Evolutionary conservation across 1,140 invertebrate species (phyloP).

Genomic region (Leptinotarsa defecta): DNA sequence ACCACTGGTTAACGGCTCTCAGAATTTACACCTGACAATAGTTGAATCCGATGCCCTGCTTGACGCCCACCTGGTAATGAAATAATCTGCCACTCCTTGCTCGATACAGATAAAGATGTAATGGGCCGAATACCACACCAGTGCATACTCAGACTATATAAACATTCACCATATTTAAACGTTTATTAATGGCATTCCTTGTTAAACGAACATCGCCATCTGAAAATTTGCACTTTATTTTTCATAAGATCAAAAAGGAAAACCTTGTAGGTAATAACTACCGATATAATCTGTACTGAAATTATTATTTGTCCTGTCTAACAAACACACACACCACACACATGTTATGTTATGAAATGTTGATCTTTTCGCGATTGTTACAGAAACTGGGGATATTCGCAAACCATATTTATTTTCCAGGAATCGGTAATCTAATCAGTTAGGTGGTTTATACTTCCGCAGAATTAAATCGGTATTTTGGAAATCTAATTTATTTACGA

Average conservation of each 20-base stretch:
- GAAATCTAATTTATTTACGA: no score
- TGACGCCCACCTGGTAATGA: constrained; percentile 54
- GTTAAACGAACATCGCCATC: constrained; percentile 19
- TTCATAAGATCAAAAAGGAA: constrained; percentile 5
- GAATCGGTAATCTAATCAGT: no score
- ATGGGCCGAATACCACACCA: constrained; percentile 48
- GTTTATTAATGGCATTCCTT: constrained; percentile 38
- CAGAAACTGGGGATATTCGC: no score
- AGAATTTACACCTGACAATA: constrained; percentile 55
- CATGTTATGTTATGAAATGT: no score
- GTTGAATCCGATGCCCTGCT: constrained; percentile 44
- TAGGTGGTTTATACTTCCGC: no score
- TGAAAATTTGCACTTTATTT: constrained; percentile 17
- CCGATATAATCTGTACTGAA: background rate
- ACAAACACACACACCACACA: no score
- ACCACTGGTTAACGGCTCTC: constrained; percentile 27
- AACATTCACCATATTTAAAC: constrained; percentile 38
- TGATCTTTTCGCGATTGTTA: no score
- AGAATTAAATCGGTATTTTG: no score
- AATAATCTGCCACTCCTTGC: constrained; percentile 54
- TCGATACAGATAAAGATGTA: constrained; percentile 52
- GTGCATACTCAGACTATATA: constrained; percentile 26
- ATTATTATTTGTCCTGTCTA: background rate
- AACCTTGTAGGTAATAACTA: constrained; percentile 6
- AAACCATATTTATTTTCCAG: no score